Percentiles rank a stretch among this genome's conserved stretches.
Conservation (phyloP, 2,888 invertebrate genomes). For the Gerris lacustris region DNA sequence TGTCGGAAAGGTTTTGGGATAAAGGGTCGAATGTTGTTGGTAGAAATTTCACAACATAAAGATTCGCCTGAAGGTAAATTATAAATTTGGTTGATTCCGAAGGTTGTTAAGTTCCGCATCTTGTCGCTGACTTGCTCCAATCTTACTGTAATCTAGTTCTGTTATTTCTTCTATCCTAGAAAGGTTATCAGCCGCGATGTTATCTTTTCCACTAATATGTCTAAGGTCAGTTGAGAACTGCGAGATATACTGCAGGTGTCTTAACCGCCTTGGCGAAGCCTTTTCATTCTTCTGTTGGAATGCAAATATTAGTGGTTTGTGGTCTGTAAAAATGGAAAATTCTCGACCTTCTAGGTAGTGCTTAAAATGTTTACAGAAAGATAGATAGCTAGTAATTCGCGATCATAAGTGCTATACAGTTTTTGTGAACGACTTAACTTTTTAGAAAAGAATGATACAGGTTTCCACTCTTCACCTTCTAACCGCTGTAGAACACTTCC, state of each 20-base stretch:
- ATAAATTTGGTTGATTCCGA: background rate
- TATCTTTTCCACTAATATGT: constrained; percentile 16
- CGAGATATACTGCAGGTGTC: constrained; percentile 17
- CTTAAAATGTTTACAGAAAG: constrained; percentile 21
- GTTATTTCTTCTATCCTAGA: constrained; percentile 13
- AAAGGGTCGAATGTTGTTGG: constrained; percentile 10
- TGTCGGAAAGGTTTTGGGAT: constrained; percentile 2
- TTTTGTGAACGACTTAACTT: constrained; percentile 6
- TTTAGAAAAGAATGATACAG: constrained; percentile 14
- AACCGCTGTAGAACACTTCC: constrained; percentile 10
- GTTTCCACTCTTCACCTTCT: constrained; percentile 8
- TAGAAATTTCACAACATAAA: constrained; percentile 15
- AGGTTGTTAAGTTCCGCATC: background rate
- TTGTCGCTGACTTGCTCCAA: background rate
- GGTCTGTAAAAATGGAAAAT: constrained; percentile 23
- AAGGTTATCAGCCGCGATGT: constrained; percentile 15
- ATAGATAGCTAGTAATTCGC: constrained; percentile 30
- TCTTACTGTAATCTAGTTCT: background rate
- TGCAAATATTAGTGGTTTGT: constrained; percentile 20
- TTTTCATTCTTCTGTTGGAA: constrained; percentile 24
- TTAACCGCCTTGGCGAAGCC: constrained; percentile 18
- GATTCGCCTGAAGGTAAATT: background rate
- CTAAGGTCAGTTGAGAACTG: constrained; percentile 9
- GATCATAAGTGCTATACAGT: constrained; percentile 37
- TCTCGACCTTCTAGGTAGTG: constrained; percentile 25